phyloP scores from a whole-genome alignment of 2,797 vertebrate genomes.

The Enteromius paludinosus region DNA sequence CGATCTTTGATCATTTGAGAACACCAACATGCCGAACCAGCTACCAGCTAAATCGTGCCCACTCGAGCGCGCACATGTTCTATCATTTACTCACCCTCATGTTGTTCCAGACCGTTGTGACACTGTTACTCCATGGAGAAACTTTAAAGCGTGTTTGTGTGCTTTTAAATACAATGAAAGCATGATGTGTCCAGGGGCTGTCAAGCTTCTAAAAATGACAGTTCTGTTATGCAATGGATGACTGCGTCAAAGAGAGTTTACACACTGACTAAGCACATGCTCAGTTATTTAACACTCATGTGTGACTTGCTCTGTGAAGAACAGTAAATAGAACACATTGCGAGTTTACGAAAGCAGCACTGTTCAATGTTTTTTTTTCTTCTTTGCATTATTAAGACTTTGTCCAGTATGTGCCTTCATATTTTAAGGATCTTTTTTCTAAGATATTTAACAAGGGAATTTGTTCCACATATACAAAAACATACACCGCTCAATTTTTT shows the following conservation, averaged over 20 bases:
- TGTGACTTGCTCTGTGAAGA: too few relatives aligned
- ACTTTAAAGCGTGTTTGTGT: not conserved
- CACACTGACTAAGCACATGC: not conserved
- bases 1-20: not conserved
- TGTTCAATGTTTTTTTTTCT: not conserved
- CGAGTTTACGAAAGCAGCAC: not conserved
- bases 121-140: not conserved
- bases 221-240: not conserved
- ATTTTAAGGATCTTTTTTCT: too few relatives aligned
- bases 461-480: too few relatives aligned
- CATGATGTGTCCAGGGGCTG: not conserved
- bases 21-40: not conserved
- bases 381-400: too few relatives aligned
- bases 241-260: too few relatives aligned
- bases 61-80: not conserved
- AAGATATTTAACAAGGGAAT: too few relatives aligned
- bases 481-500: too few relatives aligned
- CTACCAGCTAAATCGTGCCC: not conserved
- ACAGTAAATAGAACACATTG: not conserved
- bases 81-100: not conserved
- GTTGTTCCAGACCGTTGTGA: not conserved
- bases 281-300: not conserved
- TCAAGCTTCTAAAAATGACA: not conserved
- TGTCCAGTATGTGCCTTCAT: too few relatives aligned
- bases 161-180: not conserved